Base-by-base conservation (phyloP, 2,888 invertebrate genomes). In the Eudasyphora cyanicolor region DNA sequence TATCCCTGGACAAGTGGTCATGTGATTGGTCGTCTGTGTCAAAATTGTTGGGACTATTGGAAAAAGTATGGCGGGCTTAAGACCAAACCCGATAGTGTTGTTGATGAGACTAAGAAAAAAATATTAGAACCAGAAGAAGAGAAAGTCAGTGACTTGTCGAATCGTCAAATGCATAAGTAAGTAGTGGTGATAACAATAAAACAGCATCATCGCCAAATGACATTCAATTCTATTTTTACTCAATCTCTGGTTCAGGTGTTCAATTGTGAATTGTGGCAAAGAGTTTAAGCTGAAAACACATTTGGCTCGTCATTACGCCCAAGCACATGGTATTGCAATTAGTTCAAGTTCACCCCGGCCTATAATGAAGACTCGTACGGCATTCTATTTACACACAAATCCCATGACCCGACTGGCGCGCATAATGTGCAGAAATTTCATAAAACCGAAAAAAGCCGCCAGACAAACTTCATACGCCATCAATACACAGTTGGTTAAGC, bases 1-100 rank as follows among this genome's bases (percentile, higher is more conserved):
- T 99, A 98, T 92, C 95, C 97, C 64, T 99, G 99, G 97, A 98
- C 98, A 75, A 98, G 98, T 73, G 95, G 97, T 85, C 97, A 98
- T 92, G 95, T 97, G 94, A 97, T 97, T 91, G 97, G 97, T 93
- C 95, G 98, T 88, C 94, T 99, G 84, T 99, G 99, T 92, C 96
- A 96, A 88, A 93, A 94, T 17, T 99, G 99, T 92, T 99, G 98
- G 98, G 95, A 95, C 85, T 98, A 98, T 92, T 99, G 99, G 99
- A 99, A 99, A 93, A 98, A 98, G 92, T 98, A 98, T 92, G 99
- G 99, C 79, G 99, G 99, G 83, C 95, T 99, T 73, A 98, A 98
- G 93, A 95, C 95, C 87, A 93, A 93, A 86, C 92, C 89, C 62
- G 92, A 92, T 45, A 92, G 92, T 69, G 93, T 92, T 71, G 93